Conservation (phyloP, 1,140 invertebrate species). For the Brachystomella parvula region DNA sequence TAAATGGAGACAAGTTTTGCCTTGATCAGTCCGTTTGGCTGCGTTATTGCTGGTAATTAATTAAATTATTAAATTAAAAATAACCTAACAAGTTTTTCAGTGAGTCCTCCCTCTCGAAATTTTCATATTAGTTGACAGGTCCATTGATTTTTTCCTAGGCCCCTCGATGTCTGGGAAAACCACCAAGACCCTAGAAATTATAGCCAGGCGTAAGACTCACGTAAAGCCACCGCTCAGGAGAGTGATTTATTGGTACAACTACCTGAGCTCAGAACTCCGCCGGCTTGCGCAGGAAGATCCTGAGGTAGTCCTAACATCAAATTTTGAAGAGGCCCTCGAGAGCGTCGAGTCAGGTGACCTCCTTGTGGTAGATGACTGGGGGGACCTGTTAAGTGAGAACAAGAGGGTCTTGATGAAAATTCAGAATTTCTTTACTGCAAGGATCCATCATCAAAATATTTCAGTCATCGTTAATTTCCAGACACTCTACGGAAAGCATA, state of each 20-base stretch:
- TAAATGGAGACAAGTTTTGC: neutral
- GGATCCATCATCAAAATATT: neutral
- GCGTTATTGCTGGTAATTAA: neutral
- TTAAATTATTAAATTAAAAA: no score
- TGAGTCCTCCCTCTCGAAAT: no score
- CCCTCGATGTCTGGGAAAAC: neutral
- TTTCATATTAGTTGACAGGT: no score
- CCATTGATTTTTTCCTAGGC: no score
- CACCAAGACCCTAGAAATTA: neutral
- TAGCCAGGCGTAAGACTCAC: neutral
- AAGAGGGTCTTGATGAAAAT: neutral
- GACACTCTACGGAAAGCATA: neutral
- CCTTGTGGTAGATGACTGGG: neutral
- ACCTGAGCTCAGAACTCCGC: neutral
- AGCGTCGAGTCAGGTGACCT: neutral
- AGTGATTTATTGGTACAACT: neutral
- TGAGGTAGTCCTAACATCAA: neutral
- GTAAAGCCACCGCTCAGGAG: neutral
- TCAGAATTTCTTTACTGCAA: neutral
- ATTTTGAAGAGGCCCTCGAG: neutral
- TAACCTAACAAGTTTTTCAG: no score
- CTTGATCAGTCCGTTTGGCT: neutral
- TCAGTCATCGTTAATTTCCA: neutral
- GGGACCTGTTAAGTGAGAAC: neutral
- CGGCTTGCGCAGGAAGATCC: neutral